Evolutionary conservation across 2,888 invertebrate species (phyloP).

Genomic region (Ctena decussata): DNA sequence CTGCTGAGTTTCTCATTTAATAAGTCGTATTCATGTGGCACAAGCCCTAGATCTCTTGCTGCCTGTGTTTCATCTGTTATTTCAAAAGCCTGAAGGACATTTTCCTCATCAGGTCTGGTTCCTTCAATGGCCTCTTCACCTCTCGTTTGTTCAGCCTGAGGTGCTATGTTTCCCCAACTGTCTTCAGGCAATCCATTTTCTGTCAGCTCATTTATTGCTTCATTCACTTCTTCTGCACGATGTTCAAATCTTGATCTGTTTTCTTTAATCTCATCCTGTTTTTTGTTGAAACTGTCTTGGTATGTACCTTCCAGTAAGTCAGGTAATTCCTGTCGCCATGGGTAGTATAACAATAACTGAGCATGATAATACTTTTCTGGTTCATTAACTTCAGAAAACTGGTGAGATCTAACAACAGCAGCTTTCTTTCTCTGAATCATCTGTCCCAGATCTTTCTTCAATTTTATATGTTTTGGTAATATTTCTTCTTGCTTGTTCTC

Average conservation of each 20-base stretch:
- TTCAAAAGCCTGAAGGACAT: conserved; percentile 14
- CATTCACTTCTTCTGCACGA: conserved; percentile 36
- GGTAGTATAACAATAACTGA: conserved; percentile 48
- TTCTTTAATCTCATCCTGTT: conserved; percentile 10
- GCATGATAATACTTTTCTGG: conserved; percentile 52
- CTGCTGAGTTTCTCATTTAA: conserved; percentile 38
- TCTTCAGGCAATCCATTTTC: conserved; percentile 53
- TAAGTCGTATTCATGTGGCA: conserved; percentile 33
- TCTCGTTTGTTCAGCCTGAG: conserved; percentile 48
- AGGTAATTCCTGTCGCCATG: conserved; percentile 53
- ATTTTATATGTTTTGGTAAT: not conserved
- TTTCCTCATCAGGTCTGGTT: conserved; percentile 7
- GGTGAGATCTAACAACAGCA: conserved; percentile 53
- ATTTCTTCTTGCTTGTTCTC: not conserved
- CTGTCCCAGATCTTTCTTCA: conserved; percentile 29
- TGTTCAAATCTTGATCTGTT: conserved; percentile 38
- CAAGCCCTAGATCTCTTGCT: conserved; percentile 14
- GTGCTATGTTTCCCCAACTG: conserved; percentile 46
- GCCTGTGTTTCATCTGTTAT: conserved; percentile 9
- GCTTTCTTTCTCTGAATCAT: conserved; percentile 33
- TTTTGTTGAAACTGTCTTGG: conserved; percentile 21
- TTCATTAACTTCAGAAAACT: conserved; percentile 42
- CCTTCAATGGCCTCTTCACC: conserved; percentile 42
- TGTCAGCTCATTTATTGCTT: conserved; percentile 40
- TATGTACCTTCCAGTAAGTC: conserved; percentile 32